These are phyloP conservation scores for Nothocercus nigrocapillus DNA, from an alignment of 2,113 vertebrate species.

Conservation along the genomic window DNA sequence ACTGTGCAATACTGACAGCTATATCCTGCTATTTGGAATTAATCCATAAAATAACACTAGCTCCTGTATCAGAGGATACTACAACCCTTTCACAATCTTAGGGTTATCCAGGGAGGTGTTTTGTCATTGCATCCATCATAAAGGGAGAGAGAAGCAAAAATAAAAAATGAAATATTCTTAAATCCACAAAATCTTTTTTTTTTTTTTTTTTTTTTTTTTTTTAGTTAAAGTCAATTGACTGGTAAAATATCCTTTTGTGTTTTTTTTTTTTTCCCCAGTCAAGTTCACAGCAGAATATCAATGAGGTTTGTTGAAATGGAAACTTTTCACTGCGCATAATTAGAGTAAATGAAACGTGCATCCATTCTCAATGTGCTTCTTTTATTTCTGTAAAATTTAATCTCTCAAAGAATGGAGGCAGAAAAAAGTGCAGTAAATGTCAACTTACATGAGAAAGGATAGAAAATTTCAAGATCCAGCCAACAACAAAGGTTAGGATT, in stretches of 20 bases:
- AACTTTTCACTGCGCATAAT: constrained; percentile 75
- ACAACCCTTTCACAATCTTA: not conserved
- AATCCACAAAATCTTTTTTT: not conserved
- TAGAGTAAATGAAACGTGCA: constrained; percentile 72
- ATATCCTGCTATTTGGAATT: constrained; percentile 27
- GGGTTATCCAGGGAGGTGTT: not conserved
- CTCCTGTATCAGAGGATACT: not conserved
- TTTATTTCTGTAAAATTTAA: constrained; percentile 72
- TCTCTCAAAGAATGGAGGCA: constrained; percentile 28
- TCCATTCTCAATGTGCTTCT: constrained; percentile 62
- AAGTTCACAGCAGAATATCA: constrained; percentile 69
- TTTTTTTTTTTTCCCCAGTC: not conserved
- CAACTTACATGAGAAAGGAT: not conserved
- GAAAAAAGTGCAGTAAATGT: not conserved
- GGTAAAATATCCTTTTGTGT: constrained; percentile 51
- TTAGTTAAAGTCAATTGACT: constrained; percentile 42
- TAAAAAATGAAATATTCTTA: constrained; percentile 43
- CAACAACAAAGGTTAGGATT: not conserved
- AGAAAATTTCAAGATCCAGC: not conserved
- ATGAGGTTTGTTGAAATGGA: constrained; percentile 73
- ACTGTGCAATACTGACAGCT: constrained; percentile 10
- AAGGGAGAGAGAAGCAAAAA: not conserved
- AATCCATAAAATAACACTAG: not conserved
- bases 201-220: not conserved
- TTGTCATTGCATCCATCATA: not conserved